A percentile compares a stretch with the other conserved stretches of the same genome.
Evolutionary conservation across 2,113 vertebrate species (phyloP).

Genomic region (Nibea coibor): DNA sequence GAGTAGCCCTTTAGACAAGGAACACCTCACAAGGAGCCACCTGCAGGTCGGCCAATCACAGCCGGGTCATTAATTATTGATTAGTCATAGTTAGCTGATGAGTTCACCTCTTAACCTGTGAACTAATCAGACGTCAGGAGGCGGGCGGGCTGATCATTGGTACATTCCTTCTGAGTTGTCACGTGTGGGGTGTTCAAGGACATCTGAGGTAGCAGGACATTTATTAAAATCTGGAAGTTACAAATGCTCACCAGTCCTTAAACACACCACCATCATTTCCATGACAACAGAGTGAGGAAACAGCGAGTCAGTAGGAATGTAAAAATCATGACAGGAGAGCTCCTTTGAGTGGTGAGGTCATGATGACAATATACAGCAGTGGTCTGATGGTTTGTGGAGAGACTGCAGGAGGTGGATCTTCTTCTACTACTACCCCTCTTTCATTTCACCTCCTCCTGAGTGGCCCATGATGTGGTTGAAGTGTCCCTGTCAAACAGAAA

Average conservation of each 20-base stretch:
- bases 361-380: conserved; percentile 17
- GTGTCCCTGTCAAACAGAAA: conserved; percentile 59
- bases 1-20: conserved; percentile 1
- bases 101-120: neutral
- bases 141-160: neutral
- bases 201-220: neutral
- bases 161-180: neutral
- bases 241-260: neutral
- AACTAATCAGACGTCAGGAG: neutral
- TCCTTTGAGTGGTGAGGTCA: neutral
- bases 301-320: no score
- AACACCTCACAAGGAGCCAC: neutral
- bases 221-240: no score
- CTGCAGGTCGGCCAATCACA: neutral
- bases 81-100: neutral
- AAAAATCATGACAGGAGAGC: neutral
- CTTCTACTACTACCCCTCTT: no score
- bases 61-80: conserved; percentile 8
- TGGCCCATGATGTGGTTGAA: conserved; percentile 67
- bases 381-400: no score
- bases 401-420: no score
- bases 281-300: no score
- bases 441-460: no score
- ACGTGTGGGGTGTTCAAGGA: conserved; percentile 8
- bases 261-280: neutral